A percentile compares a stretch with the other conserved stretches of the same genome.
Conservation (phyloP, 2,888 invertebrate species). For the Lamproptera curius region DNA sequence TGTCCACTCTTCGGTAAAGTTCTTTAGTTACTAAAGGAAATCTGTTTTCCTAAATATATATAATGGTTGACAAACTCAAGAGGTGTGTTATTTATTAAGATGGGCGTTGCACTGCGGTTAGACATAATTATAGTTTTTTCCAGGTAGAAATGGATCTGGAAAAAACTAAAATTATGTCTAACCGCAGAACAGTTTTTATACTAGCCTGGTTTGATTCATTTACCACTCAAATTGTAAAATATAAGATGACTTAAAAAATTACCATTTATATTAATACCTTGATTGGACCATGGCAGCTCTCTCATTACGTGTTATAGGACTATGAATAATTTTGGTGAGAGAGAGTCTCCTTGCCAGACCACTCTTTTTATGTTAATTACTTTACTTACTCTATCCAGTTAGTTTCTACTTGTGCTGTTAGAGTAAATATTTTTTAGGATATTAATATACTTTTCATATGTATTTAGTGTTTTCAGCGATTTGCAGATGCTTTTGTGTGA, state of each 20-base stretch:
- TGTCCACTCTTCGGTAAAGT: conserved; percentile 1
- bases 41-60: too few relatives aligned
- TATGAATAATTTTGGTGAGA: neutral
- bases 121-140: too few relatives aligned
- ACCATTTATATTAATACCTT: neutral
- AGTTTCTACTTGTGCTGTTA: neutral
- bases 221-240: neutral
- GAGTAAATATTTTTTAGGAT: neutral
- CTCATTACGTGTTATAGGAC: neutral
- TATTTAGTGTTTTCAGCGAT: conserved; percentile 13
- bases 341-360: neutral
- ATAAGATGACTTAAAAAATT: neutral
- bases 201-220: conserved; percentile 3
- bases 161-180: too few relatives aligned
- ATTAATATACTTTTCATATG: conserved; percentile 16
- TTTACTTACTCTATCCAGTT: neutral
- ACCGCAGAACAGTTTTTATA: neutral
- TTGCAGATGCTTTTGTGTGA: conserved; percentile 10
- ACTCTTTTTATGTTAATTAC: neutral
- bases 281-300: too few relatives aligned
- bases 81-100: too few relatives aligned
- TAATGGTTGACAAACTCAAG: too few relatives aligned
- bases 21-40: conserved; percentile 3
- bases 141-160: too few relatives aligned
- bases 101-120: too few relatives aligned